Evolutionary conservation across 2,113 vertebrate species (phyloP), one percentile per base, ranked within the genome.

Genomic region (Syngnathus scovelli): DNA sequence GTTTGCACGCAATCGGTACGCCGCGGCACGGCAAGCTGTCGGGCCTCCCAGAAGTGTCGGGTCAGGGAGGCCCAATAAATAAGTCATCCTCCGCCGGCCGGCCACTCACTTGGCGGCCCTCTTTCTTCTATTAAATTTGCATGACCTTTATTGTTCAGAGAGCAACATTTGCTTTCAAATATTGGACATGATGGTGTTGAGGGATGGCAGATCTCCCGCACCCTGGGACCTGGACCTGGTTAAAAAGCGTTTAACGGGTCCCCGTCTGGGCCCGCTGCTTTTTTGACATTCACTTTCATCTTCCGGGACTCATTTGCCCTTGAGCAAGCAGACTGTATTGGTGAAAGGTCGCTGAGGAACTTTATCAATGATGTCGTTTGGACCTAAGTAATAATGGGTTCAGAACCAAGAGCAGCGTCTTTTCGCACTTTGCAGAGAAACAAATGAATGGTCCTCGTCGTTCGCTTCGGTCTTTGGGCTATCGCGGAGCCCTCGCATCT

Each of bases 141-240:
- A 90, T 87, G 75, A 27, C n/a, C 81, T 86, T 83, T 75, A 84
- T 88, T 85, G 77, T 80, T 87, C 82, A 83, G 78, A 85, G 80
- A 44, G 54, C 15, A 0, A 77, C 63, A 39, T 48, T 43, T 19
- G 39, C 55, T 23, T 21, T 46, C 33, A 58, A 37, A 33, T 4
- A 36, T 41, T 38, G 9, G 1, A 8, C 37, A 37, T 38, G 27
- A 33, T 33, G 3, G 27, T 33, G 27, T 2, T 3, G 3, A 33
- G 27, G 27, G 2, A 33, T 33, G 27, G 27, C 27, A 33, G 27
- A 33, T 33, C 27, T 33, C 27, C 2, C 27, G 27, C 27, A 33
- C 27, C 27, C 27, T 33, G 27, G 27, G 27, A 33, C 27, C 27
- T 33, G 27, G 41, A 41, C 9, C 41, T 2, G 41, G 41, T 41